These are phyloP conservation scores for Periphyllus acericola DNA, from an alignment of 2,888 invertebrate species.

Conservation along the genomic window DNA sequence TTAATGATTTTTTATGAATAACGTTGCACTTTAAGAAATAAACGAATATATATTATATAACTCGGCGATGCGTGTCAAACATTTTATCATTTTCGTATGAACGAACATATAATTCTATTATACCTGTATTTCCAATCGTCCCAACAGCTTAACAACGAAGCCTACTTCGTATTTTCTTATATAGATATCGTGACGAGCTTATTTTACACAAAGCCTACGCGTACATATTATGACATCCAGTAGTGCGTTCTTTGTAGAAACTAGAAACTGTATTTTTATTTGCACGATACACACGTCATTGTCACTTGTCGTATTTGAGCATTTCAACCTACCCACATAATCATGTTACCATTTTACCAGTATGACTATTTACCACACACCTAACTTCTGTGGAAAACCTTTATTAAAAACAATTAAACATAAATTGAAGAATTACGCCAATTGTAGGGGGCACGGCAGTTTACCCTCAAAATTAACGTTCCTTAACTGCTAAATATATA, in stretches of 20 bases:
- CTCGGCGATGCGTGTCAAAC: too few relatives aligned
- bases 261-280: neutral
- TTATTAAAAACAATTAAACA: slow-evolving; percentile 28
- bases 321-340: neutral
- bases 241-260: neutral
- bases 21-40: too few relatives aligned
- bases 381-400: neutral
- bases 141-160: too few relatives aligned
- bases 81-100: neutral
- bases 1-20: too few relatives aligned
- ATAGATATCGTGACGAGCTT: neutral
- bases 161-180: neutral
- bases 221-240: neutral
- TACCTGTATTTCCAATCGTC: too few relatives aligned
- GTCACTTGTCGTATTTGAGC: neutral
- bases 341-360: neutral
- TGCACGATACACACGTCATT: neutral
- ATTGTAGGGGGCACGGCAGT: neutral
- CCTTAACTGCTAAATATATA: too few relatives aligned
- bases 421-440: neutral
- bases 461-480: too few relatives aligned
- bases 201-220: neutral
- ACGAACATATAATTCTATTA: neutral
- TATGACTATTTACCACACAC: neutral
- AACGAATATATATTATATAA: too few relatives aligned